A percentile compares a stretch with the other conserved stretches of the same genome.
Conservation (phyloP, 64 coral and sea anemone genomes). For the Platygyra sinensis region DNA sequence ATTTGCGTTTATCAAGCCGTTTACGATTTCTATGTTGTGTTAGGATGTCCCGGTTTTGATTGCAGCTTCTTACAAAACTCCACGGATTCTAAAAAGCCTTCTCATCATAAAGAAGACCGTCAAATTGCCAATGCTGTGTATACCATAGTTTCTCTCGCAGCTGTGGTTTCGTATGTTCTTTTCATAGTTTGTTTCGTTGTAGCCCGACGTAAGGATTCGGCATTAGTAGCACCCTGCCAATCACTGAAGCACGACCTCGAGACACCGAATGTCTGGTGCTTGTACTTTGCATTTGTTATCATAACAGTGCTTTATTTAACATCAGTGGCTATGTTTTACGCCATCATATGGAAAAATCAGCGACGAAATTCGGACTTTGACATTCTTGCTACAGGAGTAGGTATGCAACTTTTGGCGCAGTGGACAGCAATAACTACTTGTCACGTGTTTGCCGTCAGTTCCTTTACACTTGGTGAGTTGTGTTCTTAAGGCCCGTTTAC, state of each 20-base stretch:
- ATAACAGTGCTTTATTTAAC: slow-evolving; percentile 40
- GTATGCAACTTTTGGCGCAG: slow-evolving; percentile 60
- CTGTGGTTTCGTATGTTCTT: slow-evolving; percentile 41
- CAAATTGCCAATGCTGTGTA: slow-evolving; percentile 54
- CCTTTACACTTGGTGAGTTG: slow-evolving; percentile 53
- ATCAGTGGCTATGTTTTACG: slow-evolving; percentile 54
- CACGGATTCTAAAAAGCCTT: background rate
- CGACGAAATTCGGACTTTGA: slow-evolving; percentile 31
- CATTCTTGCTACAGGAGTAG: slow-evolving; percentile 56
- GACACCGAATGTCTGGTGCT: background rate
- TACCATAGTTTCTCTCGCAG: slow-evolving; percentile 43
- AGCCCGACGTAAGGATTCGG: slow-evolving; percentile 7
- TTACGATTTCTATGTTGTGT: slow-evolving; percentile 42
- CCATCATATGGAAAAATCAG: slow-evolving; percentile 42
- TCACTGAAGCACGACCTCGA: slow-evolving; percentile 17
- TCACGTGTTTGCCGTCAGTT: slow-evolving; percentile 62
- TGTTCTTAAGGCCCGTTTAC: background rate
- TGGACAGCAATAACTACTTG: slow-evolving; percentile 67
- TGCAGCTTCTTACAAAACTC: slow-evolving; percentile 54
- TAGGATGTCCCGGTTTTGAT: slow-evolving; percentile 31
- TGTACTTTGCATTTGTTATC: slow-evolving; percentile 43
- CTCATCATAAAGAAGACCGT: background rate
- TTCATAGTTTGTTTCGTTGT: slow-evolving; percentile 43
- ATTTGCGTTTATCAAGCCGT: slow-evolving; percentile 44
- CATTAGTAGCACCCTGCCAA: slow-evolving; percentile 33